Evolutionary conservation across 2,888 invertebrate species (phyloP), one percentile per base, ranked within the genome.

Genomic region (Pomacea canaliculata): DNA sequence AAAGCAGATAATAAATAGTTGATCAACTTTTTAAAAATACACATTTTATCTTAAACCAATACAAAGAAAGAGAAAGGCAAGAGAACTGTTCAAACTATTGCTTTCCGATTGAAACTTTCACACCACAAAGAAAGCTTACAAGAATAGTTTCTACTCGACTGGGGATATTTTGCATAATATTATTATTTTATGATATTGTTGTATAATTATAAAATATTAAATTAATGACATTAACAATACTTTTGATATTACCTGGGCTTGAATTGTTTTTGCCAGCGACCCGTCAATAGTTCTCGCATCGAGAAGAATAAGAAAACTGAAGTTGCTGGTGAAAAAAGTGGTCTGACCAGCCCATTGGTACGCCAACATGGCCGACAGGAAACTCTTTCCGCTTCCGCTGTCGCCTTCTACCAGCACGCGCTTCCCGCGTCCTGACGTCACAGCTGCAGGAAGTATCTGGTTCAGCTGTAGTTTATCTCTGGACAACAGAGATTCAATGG

Each of bases 351-450:
- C 86, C 90, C 90, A 90, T 63, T 81, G 80, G 69, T 84, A 83
- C 7, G 87, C 77, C 67, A 90, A 67, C 83, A 85, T 85, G 51
- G 82, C 78, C 49, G 84, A 82, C 23, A 89, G 79, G 23, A 85
- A 83, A 7, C 88, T 83, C 78, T 89, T 89, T 12, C 90, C 90
- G 78, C 84, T 85, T 73, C 90, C 90, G 71, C 85, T 80, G 12
- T 76, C 74, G 0, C 90, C 90, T 75, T 88, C 86, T 12, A 89
- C 66, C 37, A 89, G 70, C 16, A 89, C 82, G 23, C 85, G 71
- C 37, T 81, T 77, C 1, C 87, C 86, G 48, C 80, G 78, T 7
- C 84, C 85, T n/a, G 78, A 51, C 51, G 78, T 71, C 46, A 77
- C 69, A 51, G 79, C 77, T 7, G 80, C 27, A 13, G 85, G 84